Evolutionary conservation across 1,140 invertebrate genomes (phyloP), one percentile per base, ranked within the genome.

Genomic region (Batillaria attramentaria): DNA sequence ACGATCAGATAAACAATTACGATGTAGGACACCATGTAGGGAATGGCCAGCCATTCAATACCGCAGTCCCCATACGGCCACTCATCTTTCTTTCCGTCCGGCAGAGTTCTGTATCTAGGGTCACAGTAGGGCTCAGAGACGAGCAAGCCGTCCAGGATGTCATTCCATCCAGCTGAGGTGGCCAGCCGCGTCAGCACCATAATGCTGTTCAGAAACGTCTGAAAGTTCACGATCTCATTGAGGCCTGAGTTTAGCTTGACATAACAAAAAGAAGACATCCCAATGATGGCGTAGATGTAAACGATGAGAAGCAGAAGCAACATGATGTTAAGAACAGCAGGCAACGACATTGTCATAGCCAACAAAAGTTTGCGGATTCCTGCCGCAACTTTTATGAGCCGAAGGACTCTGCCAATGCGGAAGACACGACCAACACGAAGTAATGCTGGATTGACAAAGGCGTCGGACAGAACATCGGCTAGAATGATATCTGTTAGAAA

Each of bases 1-100:
- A 99, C 96, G 87, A 99, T 98, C 95, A 98, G 96, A 90, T 96
- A 98, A 88, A 95, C 97, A 84, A 99, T 96, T 86, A 98, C 96
- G 84, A 98, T 97, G 91, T 98, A 99, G 84, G 96, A 96, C 37
- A 97, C 97, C 89, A 98, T 97, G 90, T 97, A 98, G 37, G 96
- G 95, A 82, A 98, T 96, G 10, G 97, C 96, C 77, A 98, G 90
- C 37, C 96, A 87, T 0, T 96, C 95, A 90, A 95, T 95, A n/a
- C 97, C 97, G 89, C 97, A 98, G 90, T 98, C 94, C n/a, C 97
- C 96, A 86, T 96, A 96, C 82, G 80, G 41, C 81, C 82, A 35
- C 39, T 77, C 42, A 0, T 80, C 70, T 54, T 62, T 50, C 0
- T 41, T 50, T 2, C 86, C 88, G 69, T 86, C 81, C 89, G 97